Percentiles rank a stretch among this genome's conserved stretches.
phyloP scores from a whole-genome alignment of 2,888 invertebrate genomes.

The Microplitis deprimator region DNA sequence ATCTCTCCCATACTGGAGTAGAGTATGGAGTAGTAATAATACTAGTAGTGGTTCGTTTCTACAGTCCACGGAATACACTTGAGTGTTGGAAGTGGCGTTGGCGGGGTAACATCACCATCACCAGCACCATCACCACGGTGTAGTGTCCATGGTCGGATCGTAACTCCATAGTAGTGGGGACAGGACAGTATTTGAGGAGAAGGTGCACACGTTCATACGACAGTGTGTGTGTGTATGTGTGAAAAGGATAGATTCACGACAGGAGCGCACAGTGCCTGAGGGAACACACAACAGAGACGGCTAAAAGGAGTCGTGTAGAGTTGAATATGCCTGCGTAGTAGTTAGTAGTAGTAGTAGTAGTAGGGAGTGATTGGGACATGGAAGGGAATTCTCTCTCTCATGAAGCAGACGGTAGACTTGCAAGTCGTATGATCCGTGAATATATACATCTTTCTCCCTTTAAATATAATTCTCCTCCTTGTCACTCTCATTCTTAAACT shows the following conservation, averaged over 20 bases:
- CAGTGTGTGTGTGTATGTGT: background rate
- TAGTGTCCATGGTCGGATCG: slow-evolving; percentile 39
- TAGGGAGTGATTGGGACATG: background rate
- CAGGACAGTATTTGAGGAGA: slow-evolving; percentile 37
- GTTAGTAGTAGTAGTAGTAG: background rate
- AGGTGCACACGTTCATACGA: slow-evolving; percentile 31
- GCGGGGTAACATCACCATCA: slow-evolving; percentile 50
- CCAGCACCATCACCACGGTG: slow-evolving; percentile 43
- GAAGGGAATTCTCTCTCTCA: slow-evolving; percentile 2
- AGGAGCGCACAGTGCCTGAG: slow-evolving; percentile 3
- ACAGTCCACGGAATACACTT: slow-evolving; percentile 49
- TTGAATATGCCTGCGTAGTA: too few species aligned
- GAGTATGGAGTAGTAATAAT: slow-evolving; percentile 11
- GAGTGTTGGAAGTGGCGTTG: slow-evolving; percentile 53
- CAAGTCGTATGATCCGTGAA: slow-evolving; percentile 38
- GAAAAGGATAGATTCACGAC: slow-evolving; percentile 17
- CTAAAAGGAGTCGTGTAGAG: background rate
- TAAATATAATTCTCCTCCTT: background rate
- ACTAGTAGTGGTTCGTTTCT: slow-evolving; percentile 40
- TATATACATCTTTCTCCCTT: slow-evolving; percentile 8
- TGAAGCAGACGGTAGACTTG: slow-evolving; percentile 16
- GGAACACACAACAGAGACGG: slow-evolving; percentile 14
- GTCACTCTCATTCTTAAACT: slow-evolving; percentile 8
- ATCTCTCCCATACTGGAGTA: background rate
- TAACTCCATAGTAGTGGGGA: slow-evolving; percentile 31